Base-by-base conservation (phyloP, 2,888 invertebrate genomes). In the Eristalinus aeneus region DNA sequence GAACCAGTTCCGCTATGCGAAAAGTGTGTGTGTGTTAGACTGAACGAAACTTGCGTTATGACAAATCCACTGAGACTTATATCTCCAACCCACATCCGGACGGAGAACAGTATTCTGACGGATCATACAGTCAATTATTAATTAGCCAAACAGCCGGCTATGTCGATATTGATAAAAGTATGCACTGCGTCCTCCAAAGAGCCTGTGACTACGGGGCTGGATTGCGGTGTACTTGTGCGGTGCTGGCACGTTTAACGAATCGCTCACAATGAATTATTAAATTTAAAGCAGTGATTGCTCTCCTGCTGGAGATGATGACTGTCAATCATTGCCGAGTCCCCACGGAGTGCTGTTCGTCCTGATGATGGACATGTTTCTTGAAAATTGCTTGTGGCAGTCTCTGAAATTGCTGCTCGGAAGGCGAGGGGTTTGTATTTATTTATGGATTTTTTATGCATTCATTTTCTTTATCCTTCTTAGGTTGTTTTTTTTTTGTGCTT, bases 121-220 rank as follows among this genome's bases (percentile, higher is more conserved):
- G 68, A 46, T 53, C 60, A 23, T n/a, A 36, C 46, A 69, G 71
- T 77, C 63, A 77, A 77, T 77, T 31, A 63, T 77, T 77, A 63
- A 77, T 69, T 69, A 69, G 27, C n/a, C n/a, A 16, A 16, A 46
- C 46, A 46, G 16, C 1, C 46, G 46, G 2, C 46, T 46, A n/a
- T 16, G 8, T 0, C 75, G 67, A 60, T 75, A 67, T 53, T 60
- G 60, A 75, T 75, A 60, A 67, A 46, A 1, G n/a, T n/a, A n/a
- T 1, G 46, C 16, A 16, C 4, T 6, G 8, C 1, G 46, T 46
- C 46, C 46, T n/a, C n/a, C 46, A 16, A 16, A 16, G 6, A 6
- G 16, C 4, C 12, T 12, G 39, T n/a, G 39, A 39, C 39, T 39
- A 5, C n/a, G 39, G 2, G 39, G 39, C 3, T 8, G 5, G 39